A percentile compares a stretch with the other conserved stretches of the same genome.
phyloP scores from a whole-genome alignment of 2,797 vertebrate genomes.

The Falco biarmicus region DNA sequence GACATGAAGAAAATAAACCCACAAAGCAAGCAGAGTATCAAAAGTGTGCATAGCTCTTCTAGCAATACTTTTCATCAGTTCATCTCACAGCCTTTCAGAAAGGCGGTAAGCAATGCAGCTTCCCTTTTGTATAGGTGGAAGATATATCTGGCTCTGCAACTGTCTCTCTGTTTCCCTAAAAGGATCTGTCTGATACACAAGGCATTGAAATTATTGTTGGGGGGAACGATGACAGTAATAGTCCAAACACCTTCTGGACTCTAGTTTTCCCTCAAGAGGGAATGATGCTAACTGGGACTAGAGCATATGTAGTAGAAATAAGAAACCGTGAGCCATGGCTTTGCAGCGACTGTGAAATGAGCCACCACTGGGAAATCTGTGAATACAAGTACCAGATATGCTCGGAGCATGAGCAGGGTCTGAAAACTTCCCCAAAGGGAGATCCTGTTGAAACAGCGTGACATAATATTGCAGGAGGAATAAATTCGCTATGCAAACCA shows the following conservation, averaged over 20 bases:
- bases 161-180: neutral
- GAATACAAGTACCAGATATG: neutral
- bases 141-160: neutral
- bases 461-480: neutral
- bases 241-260: neutral
- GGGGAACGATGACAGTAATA: too few species aligned
- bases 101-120: neutral
- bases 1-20: neutral
- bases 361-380: neutral
- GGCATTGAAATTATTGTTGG: neutral
- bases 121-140: neutral
- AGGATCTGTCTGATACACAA: neutral
- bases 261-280: neutral
- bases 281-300: neutral
- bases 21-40: neutral
- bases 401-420: neutral
- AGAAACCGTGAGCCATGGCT: neutral
- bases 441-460: neutral
- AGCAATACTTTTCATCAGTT: neutral
- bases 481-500: conserved; percentile 15
- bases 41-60: neutral
- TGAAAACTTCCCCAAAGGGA: neutral
- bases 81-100: neutral
- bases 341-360: neutral
- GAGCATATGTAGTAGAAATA: neutral